Conservation (phyloP, 2,797 vertebrate species). For the Microctenopoma lineatum region DNA sequence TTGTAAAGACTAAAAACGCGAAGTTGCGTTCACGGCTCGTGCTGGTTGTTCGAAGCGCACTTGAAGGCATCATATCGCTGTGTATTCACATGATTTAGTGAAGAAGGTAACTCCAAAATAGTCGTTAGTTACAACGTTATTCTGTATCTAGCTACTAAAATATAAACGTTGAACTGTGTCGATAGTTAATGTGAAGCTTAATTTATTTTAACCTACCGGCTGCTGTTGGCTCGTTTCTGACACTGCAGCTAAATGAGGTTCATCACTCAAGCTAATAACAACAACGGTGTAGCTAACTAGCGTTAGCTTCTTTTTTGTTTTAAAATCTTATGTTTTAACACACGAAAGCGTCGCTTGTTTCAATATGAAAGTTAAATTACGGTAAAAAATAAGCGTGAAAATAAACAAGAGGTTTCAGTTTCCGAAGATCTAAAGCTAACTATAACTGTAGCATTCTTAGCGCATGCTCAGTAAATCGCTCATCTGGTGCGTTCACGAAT, state of each 20-base stretch:
- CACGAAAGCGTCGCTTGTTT: rapidly evolving
- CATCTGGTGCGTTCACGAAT: background rate
- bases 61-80: background rate
- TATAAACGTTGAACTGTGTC: rapidly evolving
- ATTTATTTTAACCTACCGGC: conserved; percentile 25
- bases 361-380: rapidly evolving
- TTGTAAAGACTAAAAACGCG: no score
- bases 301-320: background rate
- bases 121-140: background rate
- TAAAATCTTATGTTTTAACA: background rate
- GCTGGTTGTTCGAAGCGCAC: conserved; percentile 5
- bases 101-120: background rate
- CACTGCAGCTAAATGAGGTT: background rate
- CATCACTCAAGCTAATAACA: conserved; percentile 9
- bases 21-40: no score
- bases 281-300: background rate
- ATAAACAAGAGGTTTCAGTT: background rate
- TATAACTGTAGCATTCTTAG: background rate
- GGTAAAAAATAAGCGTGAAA: rapidly evolving
- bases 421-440: background rate
- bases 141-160: rapidly evolving
- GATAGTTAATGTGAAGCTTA: background rate
- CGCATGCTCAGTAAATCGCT: conserved; percentile 33
- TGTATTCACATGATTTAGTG: background rate
- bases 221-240: conserved; percentile 6